Evolutionary conservation across 1,140 invertebrate genomes (phyloP).

Genomic region (Listronotus bonariensis): DNA sequence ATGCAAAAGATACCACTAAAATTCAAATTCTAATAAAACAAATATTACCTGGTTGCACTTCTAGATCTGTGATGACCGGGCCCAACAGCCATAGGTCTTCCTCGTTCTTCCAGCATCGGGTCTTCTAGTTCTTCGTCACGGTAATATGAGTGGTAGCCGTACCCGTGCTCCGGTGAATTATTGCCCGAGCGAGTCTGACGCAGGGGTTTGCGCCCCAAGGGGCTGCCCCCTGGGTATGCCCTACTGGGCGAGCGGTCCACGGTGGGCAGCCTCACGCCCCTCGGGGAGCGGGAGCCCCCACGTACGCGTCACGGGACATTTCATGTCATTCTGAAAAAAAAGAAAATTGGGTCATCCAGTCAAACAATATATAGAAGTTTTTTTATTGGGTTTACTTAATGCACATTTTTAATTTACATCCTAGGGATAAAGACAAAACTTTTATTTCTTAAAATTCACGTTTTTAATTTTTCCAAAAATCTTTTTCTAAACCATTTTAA

Average conservation of each 20-base stretch:
- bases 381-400: neutral
- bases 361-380: neutral
- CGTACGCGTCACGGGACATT: constrained; percentile 77
- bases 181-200: constrained; percentile 63
- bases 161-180: constrained; percentile 62
- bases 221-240: constrained; percentile 68
- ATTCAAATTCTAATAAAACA: no score
- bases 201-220: constrained; percentile 59
- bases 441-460: no score
- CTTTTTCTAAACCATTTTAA: no score
- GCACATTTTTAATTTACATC: no score
- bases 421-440: no score
- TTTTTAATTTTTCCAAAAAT: no score
- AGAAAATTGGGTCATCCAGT: constrained; percentile 1
- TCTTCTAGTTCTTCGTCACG: constrained; percentile 74
- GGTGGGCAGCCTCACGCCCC: constrained; percentile 73
- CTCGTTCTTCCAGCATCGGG: constrained; percentile 70
- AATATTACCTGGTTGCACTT: constrained; percentile 62
- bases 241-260: constrained; percentile 82
- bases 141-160: constrained; percentile 64
- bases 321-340: constrained; percentile 51
- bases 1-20: no score
- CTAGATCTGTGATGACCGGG: constrained; percentile 64
- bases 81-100: constrained; percentile 66
- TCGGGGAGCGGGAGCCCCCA: constrained; percentile 66